Percentiles rank a stretch among this genome's conserved stretches.
phyloP scores from a whole-genome alignment of 1,140 invertebrate genomes.

The Homalodisca vitripennis region DNA sequence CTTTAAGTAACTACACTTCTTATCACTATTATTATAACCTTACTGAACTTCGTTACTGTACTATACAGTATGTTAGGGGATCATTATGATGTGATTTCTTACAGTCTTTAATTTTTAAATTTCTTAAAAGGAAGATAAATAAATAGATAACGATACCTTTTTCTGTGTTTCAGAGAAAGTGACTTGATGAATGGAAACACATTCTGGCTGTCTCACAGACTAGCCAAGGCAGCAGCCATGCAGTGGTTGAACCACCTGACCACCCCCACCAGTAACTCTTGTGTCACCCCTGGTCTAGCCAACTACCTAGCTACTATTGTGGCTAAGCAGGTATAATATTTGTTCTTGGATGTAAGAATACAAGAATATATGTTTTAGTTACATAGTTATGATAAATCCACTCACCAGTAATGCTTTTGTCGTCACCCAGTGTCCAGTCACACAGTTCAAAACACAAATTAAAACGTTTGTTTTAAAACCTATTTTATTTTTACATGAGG shows the following conservation, averaged over 20 bases:
- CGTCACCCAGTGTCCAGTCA: too few species aligned
- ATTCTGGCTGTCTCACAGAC: slow-evolving; percentile 40
- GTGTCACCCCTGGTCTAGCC: slow-evolving; percentile 67
- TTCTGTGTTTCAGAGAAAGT: slow-evolving; percentile 57
- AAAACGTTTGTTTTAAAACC: too few species aligned
- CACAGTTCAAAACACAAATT: too few species aligned
- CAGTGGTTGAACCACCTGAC: slow-evolving; percentile 70
- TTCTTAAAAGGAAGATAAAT: too few species aligned
- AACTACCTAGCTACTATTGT: slow-evolving; percentile 61
- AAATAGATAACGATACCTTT: too few species aligned
- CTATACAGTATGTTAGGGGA: not conserved
- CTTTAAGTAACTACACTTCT: slow-evolving; percentile 59
- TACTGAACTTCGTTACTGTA: not conserved
- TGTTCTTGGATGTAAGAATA: too few species aligned
- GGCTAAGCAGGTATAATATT: slow-evolving; percentile 45
- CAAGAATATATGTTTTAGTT: too few species aligned
- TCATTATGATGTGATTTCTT: not conserved
- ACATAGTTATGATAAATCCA: too few species aligned
- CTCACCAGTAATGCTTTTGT: too few species aligned
- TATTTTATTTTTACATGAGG: too few species aligned
- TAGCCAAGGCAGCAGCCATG: slow-evolving; percentile 51
- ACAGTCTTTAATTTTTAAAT: too few species aligned
- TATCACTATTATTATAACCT: not conserved
- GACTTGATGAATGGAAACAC: slow-evolving; percentile 52
- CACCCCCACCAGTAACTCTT: slow-evolving; percentile 64